Base-by-base conservation (phyloP, 2,888 invertebrate species). In the Alcis repandata region DNA sequence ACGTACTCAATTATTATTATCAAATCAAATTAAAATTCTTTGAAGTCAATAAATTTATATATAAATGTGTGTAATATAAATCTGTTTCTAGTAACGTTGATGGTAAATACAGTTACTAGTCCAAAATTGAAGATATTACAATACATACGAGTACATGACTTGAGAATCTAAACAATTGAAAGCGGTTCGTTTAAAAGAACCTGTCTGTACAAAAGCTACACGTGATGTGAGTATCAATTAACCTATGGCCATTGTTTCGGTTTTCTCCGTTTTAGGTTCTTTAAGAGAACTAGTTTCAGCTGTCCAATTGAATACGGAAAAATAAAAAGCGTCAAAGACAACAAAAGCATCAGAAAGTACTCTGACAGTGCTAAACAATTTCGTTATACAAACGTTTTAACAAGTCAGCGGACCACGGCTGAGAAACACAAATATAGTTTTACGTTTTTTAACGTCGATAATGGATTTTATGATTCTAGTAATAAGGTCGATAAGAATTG, bases 381-480 rank as follows among this genome's bases (percentile, higher is more conserved):
- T 83, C 73, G 80, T 83, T 85, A 75, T 78, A 81, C 80, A 80
- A 84, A 85, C 82, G 79, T 79, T 85, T 85, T 82, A 80, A 77
- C 79, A 79, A 86, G 75, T 77, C 82, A 81, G 73, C 79, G 78
- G 79, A 84, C 81, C 82, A 82, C 73, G 77, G 71, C 74, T 75
- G 9, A 52, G 56, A 59, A 51, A 57, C 43, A 65, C 64, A 70
- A 71, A 56, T 36, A 53, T 64, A 36, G 27, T 45, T 54, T 51
- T 54, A 60, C 61, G 72, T 57, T 58, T 60, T 43, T 59, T 51
- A 49, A 9, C 19, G 43, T 52, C 40, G 43, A 82, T 83, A 80
- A 73, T 73, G 68, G 63, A 68, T 75, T 75, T 76, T 80, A 78
- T 67, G 7, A 1, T 38, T 20, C 40, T 66, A 19, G 43, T 6